Base-by-base conservation (phyloP, 2,113 vertebrate genomes). In the Hippocampus comes region DNA sequence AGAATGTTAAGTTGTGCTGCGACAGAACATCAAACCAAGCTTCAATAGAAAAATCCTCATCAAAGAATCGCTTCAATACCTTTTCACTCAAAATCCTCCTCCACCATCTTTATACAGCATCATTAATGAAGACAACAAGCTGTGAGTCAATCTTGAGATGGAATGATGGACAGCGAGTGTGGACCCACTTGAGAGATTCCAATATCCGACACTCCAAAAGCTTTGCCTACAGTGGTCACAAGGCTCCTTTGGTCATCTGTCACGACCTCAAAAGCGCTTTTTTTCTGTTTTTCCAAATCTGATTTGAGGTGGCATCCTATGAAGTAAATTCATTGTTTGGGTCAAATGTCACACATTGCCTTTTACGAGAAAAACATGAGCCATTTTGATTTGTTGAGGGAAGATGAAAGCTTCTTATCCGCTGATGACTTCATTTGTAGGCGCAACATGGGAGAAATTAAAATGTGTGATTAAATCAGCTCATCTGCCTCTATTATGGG, bases 71-170 rank as follows among this genome's bases (percentile, higher is more conserved):
- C 70, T 55, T 53, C 69, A 81, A 81, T 81, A 6, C 34, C 34
- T 38, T 78, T 51, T 55, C 49, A 51, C 51, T 72, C 69, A 61
- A 77, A 83, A 77, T 63, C 38, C 18, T 65, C 67, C 69, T 46
- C 75, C 82, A 63, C 81, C 78, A 75, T 89, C 69, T 70, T 82
- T 86, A 86, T 77, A 66, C 59, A 43, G 67, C 53, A 64, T 86
- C 83, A 87, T 85, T 84, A 87, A 86, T 72, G 56, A 82, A 69
- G 80, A 72, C 70, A 80, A 73, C 83, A 86, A 78, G 86, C 75
- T 84, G 80, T 84, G 75, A 85, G 82, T 84, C 84, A 84, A 70
- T 70, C 71, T 82, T 76, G 73, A 81, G 30, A 10, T 60, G 82
- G 77, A 78, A 73, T 63, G 11, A 14, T 30, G 57, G 7, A 6